Conservation (phyloP, 2,888 invertebrate species). For the Ennomos quercinarius region DNA sequence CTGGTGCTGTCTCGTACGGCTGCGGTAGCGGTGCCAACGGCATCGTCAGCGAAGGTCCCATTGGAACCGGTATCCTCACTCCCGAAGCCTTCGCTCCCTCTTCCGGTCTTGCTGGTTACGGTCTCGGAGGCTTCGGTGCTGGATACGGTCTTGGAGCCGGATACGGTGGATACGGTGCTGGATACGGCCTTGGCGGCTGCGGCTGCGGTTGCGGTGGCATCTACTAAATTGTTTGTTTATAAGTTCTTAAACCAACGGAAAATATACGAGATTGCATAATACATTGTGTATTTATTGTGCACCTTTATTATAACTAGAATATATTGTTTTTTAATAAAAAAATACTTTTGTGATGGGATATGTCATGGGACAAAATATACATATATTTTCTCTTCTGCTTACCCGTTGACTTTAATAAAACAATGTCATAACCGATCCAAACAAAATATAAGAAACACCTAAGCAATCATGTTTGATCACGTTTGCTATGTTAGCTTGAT, state of each 20-base stretch:
- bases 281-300: too few relatives aligned
- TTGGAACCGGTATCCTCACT: slow-evolving; percentile 18
- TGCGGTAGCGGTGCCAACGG: slow-evolving; percentile 47
- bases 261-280: not conserved
- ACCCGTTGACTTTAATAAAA: too few relatives aligned
- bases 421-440: too few relatives aligned
- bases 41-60: slow-evolving; percentile 35
- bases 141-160: slow-evolving; percentile 26
- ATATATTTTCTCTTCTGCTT: too few relatives aligned
- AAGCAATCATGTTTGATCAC: too few relatives aligned
- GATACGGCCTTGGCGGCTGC: slow-evolving; percentile 14
- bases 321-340: too few relatives aligned
- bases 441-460: too few relatives aligned
- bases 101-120: slow-evolving; percentile 26
- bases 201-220: slow-evolving; percentile 22
- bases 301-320: too few relatives aligned
- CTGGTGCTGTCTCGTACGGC: slow-evolving; percentile 50
- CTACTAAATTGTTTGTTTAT: not conserved
- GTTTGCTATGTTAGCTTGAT: too few relatives aligned
- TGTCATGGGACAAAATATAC: too few relatives aligned
- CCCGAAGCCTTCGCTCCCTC: slow-evolving; percentile 19
- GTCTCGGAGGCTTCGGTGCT: slow-evolving; percentile 5
- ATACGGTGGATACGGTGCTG: slow-evolving; percentile 23
- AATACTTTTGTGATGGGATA: too few relatives aligned
- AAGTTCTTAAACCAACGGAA: not conserved